Evolutionary conservation across 92 coral and sea anemone genomes (phyloP).

Genomic region (Epizoanthus scotinus): DNA sequence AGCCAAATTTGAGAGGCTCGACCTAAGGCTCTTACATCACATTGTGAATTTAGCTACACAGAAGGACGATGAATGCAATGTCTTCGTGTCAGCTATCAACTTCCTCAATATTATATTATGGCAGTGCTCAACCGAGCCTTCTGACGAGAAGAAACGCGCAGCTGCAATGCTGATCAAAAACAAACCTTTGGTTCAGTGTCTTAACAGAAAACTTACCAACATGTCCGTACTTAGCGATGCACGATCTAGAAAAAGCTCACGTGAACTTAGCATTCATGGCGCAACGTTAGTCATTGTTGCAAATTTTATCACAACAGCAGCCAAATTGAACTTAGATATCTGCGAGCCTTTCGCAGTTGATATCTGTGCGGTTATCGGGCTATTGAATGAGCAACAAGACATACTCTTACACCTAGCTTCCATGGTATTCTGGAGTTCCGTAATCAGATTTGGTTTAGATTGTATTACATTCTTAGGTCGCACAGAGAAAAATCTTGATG

Average conservation of each 20-base stretch:
- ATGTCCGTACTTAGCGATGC: neutral
- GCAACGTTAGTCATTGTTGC: slow-evolving; percentile 8
- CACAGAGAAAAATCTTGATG: slow-evolving; percentile 14
- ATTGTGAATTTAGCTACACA: slow-evolving; percentile 69
- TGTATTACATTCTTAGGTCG: neutral
- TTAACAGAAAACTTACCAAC: neutral
- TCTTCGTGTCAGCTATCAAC: slow-evolving; percentile 57
- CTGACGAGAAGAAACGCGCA: slow-evolving; percentile 34
- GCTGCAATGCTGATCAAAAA: slow-evolving; percentile 69
- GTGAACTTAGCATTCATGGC: neutral
- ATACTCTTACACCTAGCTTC: neutral
- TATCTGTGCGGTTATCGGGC: neutral
- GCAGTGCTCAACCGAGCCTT: slow-evolving; percentile 32
- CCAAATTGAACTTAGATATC: neutral
- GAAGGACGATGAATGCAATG: slow-evolving; percentile 22
- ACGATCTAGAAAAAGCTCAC: neutral
- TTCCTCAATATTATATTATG: slow-evolving; percentile 68
- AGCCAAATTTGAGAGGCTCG: slow-evolving; percentile 42
- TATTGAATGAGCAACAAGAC: slow-evolving; percentile 6
- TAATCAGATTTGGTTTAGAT: slow-evolving; percentile 9
- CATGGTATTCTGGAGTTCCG: slow-evolving; percentile 21
- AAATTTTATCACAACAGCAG: neutral
- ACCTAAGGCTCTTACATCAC: slow-evolving; percentile 77
- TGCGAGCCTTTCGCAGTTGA: slow-evolving; percentile 23
- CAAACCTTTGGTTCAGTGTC: slow-evolving; percentile 49